These are phyloP conservation scores for Mythimna lalbum DNA, from an alignment of 2,888 invertebrate species.

Conservation along the genomic window DNA sequence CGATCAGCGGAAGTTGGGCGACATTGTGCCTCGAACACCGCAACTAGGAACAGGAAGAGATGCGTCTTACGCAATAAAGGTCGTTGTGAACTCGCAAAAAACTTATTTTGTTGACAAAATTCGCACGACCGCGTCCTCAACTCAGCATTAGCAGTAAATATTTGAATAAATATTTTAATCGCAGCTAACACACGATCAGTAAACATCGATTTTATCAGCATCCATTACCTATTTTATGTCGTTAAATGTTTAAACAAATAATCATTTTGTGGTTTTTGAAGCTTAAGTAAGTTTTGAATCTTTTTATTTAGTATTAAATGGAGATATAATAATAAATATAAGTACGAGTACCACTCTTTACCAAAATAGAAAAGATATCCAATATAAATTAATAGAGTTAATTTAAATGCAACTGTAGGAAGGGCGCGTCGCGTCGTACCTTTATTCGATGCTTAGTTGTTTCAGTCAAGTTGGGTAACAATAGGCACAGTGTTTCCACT, in stretches of 20 bases:
- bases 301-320: neutral
- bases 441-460: conserved; percentile 55
- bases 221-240: conserved; percentile 1
- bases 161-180: conserved; percentile 35
- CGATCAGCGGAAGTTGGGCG: conserved; percentile 78
- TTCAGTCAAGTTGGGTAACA: conserved; percentile 59
- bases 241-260: neutral
- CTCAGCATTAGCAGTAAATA: conserved; percentile 32
- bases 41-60: conserved; percentile 86
- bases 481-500: conserved; percentile 65
- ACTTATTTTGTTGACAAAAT: conserved; percentile 73
- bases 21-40: conserved; percentile 73
- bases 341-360: neutral
- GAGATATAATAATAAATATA: neutral
- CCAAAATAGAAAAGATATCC: conserved; percentile 4
- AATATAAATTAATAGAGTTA: conserved; percentile 17
- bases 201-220: conserved; percentile 21
- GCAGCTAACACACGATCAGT: conserved; percentile 29
- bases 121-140: conserved; percentile 67
- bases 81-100: conserved; percentile 76
- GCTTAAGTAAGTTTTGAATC: neutral
- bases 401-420: conserved; percentile 21
- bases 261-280: neutral
- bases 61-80: conserved; percentile 84
- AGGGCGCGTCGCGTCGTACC: conserved; percentile 16